These are phyloP conservation scores for Dasysyrphus albostriatus DNA, from an alignment of 2,888 invertebrate species.

Conservation along the genomic window DNA sequence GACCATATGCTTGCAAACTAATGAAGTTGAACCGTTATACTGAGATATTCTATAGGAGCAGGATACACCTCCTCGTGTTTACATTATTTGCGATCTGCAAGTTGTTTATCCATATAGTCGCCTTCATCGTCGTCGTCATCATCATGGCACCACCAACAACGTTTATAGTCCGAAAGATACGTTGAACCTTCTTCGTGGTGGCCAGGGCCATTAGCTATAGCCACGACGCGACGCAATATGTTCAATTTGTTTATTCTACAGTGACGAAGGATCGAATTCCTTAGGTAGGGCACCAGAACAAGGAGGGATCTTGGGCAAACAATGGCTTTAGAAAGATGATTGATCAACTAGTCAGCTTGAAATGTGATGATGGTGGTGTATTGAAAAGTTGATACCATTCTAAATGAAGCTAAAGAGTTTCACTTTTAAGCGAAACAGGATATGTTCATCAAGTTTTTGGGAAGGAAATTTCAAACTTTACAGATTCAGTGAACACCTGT, in stretches of 20 bases:
- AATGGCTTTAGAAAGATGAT: constrained; percentile 32
- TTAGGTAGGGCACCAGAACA: not conserved
- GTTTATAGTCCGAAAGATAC: not conserved
- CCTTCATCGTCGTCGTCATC: not conserved
- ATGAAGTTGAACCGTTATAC: constrained; percentile 46
- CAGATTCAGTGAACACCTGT: constrained; percentile 36
- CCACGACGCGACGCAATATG: constrained; percentile 58
- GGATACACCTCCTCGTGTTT: constrained; percentile 69
- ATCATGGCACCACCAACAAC: not conserved
- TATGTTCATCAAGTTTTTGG: not conserved
- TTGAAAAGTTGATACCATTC: constrained; percentile 20
- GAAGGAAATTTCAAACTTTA: constrained; percentile 33
- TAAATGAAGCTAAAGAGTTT: constrained; percentile 12
- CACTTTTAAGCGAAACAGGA: constrained; percentile 19
- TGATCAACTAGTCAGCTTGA: constrained; percentile 10
- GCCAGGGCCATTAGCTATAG: not conserved
- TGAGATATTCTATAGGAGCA: constrained; percentile 35
- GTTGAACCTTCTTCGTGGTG: constrained; percentile 20
- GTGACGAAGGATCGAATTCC: constrained; percentile 61
- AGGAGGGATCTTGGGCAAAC: constrained; percentile 9
- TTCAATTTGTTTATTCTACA: constrained; percentile 63
- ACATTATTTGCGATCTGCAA: constrained; percentile 69
- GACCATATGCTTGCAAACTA: constrained; percentile 59
- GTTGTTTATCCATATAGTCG: constrained; percentile 40
- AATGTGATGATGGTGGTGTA: constrained; percentile 33